Evolutionary conservation across 2,113 vertebrate species (phyloP).

Genomic region (Mormyrus lacerda): DNA sequence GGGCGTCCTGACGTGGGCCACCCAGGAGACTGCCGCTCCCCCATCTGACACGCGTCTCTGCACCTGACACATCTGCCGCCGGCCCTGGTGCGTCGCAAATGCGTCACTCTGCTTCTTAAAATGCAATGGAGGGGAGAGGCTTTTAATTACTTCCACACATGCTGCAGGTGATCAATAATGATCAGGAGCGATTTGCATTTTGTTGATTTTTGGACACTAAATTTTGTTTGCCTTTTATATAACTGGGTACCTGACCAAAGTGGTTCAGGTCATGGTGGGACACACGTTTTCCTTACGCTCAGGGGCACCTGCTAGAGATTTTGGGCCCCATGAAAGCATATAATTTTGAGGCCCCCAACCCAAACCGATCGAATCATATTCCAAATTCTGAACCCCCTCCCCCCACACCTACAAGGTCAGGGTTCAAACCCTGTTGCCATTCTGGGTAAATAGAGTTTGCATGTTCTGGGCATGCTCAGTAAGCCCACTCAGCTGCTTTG

Average conservation of each 20-base stretch:
- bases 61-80: neutral
- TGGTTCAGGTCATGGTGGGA: neutral
- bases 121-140: neutral
- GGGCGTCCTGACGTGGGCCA: neutral
- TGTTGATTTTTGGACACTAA: neutral
- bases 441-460: neutral
- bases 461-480: neutral
- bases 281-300: neutral
- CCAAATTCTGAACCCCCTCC: neutral
- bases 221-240: neutral
- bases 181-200: neutral
- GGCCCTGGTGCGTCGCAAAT: neutral
- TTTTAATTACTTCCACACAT: neutral
- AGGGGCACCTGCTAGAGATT: neutral
- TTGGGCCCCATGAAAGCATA: neutral
- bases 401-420: neutral
- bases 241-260: neutral
- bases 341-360: neutral
- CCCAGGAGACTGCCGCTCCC: neutral
- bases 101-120: neutral
- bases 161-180: slow-evolving; percentile 4
- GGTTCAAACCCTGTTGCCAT: neutral
- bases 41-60: neutral
- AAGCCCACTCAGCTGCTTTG: neutral
- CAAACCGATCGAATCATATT: neutral